phyloP scores from a whole-genome alignment of 2,113 vertebrate species.

The Synodontis membranacea region DNA sequence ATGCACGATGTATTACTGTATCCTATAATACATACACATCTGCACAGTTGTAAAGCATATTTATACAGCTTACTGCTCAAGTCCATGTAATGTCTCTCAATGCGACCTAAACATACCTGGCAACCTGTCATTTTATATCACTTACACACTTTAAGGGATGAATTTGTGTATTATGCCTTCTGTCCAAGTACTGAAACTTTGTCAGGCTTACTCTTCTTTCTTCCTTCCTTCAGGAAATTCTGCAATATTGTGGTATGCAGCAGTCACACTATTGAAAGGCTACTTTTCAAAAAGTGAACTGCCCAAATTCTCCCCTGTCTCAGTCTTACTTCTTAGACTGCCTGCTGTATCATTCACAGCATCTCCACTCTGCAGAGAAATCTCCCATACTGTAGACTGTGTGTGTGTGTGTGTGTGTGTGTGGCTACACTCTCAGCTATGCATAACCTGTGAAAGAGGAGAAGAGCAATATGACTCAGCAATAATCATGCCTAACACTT shows the following conservation, averaged over 20 bases:
- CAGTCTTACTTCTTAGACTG: not conserved
- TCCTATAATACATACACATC: too few species aligned
- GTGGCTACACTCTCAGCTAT: not conserved
- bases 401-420: not conserved
- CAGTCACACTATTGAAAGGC: not conserved
- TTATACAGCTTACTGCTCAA: too few species aligned
- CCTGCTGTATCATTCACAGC: conserved; percentile 1
- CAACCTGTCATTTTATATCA: not conserved
- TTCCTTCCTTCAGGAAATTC: not conserved
- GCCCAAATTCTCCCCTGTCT: not conserved
- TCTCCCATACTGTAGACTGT: conserved; percentile 19
- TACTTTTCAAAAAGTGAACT: not conserved
- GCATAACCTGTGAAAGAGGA: conserved; percentile 28
- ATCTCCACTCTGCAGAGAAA: conserved; percentile 1
- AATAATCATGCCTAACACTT: not conserved
- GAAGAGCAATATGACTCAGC: conserved; percentile 36
- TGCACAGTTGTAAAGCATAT: not conserved
- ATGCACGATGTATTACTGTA: too few species aligned
- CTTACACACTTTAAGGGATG: not conserved
- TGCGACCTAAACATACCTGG: not conserved
- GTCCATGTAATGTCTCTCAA: not conserved
- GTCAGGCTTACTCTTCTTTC: not conserved
- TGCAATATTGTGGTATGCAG: not conserved
- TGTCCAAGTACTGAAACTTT: not conserved
- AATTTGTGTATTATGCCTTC: not conserved